phyloP scores from a whole-genome alignment of 2,797 vertebrate species.

The Argentina silus region DNA sequence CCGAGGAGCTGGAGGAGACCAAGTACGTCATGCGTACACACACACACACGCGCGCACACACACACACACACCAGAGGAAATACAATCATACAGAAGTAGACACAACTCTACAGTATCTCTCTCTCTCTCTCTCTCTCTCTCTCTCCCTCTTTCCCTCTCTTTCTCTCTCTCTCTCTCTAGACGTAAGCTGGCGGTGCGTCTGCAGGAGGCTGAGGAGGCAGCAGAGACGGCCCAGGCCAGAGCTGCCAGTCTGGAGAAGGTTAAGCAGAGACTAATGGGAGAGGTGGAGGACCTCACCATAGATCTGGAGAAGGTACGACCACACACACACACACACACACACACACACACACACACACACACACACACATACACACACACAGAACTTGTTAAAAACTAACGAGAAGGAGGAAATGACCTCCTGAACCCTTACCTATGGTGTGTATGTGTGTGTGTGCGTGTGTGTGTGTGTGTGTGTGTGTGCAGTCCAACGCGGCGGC shows the following conservation, averaged over 20 bases:
- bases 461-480: slow-evolving; percentile 13
- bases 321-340: neutral
- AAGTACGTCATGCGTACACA: slow-evolving; percentile 39
- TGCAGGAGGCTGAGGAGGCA: slow-evolving; percentile 78
- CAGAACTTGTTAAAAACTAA: no score
- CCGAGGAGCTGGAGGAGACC: slow-evolving; percentile 63
- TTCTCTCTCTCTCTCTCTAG: slow-evolving; percentile 39
- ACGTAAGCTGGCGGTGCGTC: slow-evolving; percentile 72
- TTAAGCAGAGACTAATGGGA: slow-evolving; percentile 79
- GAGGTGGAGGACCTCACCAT: slow-evolving; percentile 77
- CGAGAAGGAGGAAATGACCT: no score
- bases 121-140: neutral
- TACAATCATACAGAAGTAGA: neutral
- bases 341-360: neutral
- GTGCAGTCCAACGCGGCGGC: slow-evolving; percentile 74
- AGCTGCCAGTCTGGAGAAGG: slow-evolving; percentile 74
- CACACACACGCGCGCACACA: neutral
- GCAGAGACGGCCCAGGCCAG: slow-evolving; percentile 69
- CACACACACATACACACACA: neutral
- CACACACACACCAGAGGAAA: neutral
- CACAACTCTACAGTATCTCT: neutral
- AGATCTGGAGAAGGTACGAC: slow-evolving; percentile 73
- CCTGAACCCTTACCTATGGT: no score
- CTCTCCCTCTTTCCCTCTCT: neutral
- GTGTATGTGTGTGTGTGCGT: neutral